A percentile compares a stretch with the other conserved stretches of the same genome.
These are phyloP conservation scores for Bathynomus jamesi DNA, from an alignment of 1,140 invertebrate genomes.

Conservation along the genomic window DNA sequence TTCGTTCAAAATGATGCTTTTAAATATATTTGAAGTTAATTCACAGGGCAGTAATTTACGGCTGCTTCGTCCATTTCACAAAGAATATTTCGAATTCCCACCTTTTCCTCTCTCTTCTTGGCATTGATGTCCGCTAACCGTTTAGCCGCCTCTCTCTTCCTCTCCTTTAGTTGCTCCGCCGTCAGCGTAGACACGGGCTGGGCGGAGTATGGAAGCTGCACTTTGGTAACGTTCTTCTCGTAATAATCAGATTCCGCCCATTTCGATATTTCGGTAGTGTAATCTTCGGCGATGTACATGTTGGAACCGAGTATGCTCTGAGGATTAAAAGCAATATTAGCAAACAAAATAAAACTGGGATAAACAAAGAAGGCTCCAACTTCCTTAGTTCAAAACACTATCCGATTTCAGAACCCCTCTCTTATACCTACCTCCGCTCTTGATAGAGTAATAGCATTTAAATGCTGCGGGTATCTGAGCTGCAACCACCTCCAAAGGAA, in stretches of 20 bases:
- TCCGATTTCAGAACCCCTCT: no score
- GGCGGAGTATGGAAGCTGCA: conserved; percentile 71
- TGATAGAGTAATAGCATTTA: conserved; percentile 73
- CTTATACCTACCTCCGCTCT: conserved; percentile 71
- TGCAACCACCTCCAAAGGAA: conserved; percentile 78
- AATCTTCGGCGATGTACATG: conserved; percentile 66
- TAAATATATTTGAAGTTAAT: no score
- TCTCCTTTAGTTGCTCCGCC: conserved; percentile 71
- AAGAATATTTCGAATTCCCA: conserved; percentile 38
- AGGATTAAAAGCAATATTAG: conserved; percentile 18
- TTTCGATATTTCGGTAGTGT: conserved; percentile 63
- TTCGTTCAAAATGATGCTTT: no score
- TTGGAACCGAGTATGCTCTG: conserved; percentile 75
- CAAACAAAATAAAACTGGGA: not conserved
- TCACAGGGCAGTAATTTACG: no score
- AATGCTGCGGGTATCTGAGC: conserved; percentile 85
- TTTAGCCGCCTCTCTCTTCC: conserved; percentile 70
- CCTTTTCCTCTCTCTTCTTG: conserved; percentile 69
- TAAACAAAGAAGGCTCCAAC: no score
- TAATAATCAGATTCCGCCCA: conserved; percentile 78
- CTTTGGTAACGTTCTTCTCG: conserved; percentile 68
- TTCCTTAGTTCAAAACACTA: no score
- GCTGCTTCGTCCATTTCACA: no score
- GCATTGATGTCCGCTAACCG: conserved; percentile 54
- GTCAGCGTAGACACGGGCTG: conserved; percentile 46